These are phyloP conservation scores for Melanophora roralis DNA, from an alignment of 2,888 invertebrate species.

Conservation along the genomic window DNA sequence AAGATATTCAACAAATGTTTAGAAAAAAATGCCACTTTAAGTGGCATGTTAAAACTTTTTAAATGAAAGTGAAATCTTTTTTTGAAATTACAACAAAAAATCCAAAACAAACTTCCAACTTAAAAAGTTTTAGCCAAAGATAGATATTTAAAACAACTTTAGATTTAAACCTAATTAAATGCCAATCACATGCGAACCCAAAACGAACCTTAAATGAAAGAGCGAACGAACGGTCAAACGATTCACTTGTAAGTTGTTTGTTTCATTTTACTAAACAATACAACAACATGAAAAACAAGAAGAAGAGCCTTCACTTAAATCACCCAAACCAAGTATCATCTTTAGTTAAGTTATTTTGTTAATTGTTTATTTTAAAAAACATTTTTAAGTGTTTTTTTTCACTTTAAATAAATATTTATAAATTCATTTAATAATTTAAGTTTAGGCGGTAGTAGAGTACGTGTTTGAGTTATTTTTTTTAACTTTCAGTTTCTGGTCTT, in stretches of 20 bases:
- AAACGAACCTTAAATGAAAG: background rate
- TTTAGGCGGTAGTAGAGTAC: conserved; percentile 12
- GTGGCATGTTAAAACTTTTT: conserved; percentile 3
- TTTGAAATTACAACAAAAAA: background rate
- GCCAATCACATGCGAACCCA: conserved; percentile 21
- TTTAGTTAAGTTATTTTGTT: background rate
- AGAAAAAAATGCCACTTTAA: conserved; percentile 1
- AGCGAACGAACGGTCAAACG: background rate
- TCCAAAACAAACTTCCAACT: too few relatives aligned
- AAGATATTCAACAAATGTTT: conserved; percentile 21
- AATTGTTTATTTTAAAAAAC: background rate
- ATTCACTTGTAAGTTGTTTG: background rate
- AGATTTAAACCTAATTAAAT: conserved; percentile 18
- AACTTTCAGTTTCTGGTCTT: background rate
- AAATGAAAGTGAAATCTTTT: conserved; percentile 55
- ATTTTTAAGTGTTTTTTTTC: background rate
- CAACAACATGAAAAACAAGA: background rate
- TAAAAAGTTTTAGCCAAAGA: background rate
- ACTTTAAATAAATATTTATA: conserved; percentile 3
- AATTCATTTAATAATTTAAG: background rate
- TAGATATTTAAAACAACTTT: background rate
- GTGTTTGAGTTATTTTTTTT: conserved; percentile 9
- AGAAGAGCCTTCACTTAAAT: background rate
- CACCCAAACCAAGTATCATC: background rate
- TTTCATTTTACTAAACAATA: too few relatives aligned